phyloP scores from a whole-genome alignment of 2,888 invertebrate species.

The Ormyrus labotus region DNA sequence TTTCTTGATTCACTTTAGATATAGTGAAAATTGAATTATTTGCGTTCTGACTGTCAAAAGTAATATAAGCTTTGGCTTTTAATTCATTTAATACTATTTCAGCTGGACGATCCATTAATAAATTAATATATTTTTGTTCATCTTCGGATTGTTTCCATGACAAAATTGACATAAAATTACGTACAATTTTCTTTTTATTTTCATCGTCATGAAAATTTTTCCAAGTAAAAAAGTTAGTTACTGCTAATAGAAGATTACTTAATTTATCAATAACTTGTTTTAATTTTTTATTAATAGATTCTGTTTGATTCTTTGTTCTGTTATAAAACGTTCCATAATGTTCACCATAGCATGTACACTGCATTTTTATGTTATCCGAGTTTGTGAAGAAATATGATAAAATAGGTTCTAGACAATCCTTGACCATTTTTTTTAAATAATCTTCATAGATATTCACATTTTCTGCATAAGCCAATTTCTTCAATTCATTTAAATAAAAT shows the following conservation, averaged over 20 bases:
- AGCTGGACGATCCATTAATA: background rate
- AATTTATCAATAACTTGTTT: constrained; percentile 6
- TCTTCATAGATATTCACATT: background rate
- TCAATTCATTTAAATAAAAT: background rate
- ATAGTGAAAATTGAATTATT: background rate
- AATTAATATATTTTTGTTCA: background rate
- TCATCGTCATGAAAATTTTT: constrained; percentile 16
- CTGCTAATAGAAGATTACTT: background rate
- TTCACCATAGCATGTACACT: constrained; percentile 15
- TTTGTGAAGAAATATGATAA: constrained; percentile 10
- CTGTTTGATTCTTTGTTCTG: constrained; percentile 16
- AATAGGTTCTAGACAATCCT: background rate
- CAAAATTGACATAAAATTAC: background rate
- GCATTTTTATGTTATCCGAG: background rate
- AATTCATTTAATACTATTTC: constrained; percentile 4
- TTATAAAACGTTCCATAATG: background rate
- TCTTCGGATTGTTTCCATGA: background rate
- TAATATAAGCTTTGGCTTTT: background rate
- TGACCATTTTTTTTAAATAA: background rate
- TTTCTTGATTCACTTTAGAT: background rate
- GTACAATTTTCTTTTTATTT: background rate
- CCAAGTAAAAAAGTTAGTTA: constrained; percentile 12
- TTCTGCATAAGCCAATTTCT: background rate
- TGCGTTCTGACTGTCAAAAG: background rate
- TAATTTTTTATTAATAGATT: constrained; percentile 15